phyloP scores from a whole-genome alignment of 2,113 vertebrate genomes.

The Saguinus midas region DNA sequence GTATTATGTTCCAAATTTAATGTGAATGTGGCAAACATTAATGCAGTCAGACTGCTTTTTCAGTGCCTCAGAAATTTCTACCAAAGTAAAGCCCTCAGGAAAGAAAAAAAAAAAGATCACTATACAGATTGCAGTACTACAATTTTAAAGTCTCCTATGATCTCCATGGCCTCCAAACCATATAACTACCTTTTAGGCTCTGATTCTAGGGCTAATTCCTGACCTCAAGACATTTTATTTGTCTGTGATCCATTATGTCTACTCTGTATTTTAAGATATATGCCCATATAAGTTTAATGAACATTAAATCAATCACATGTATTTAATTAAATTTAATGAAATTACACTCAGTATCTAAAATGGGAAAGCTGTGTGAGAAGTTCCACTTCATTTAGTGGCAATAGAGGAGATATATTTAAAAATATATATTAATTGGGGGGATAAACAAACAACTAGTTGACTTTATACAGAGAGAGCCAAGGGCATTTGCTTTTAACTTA shows the following conservation, averaged over 20 bases:
- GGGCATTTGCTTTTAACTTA: constrained; percentile 32
- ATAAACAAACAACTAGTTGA: neutral
- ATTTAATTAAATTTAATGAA: neutral
- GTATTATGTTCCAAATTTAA: neutral
- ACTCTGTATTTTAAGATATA: neutral
- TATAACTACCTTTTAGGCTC: neutral
- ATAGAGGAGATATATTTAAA: neutral
- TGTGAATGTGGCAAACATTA: neutral
- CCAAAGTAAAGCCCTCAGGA: neutral
- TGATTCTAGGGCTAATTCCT: neutral
- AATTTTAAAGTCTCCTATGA: fast-evolving
- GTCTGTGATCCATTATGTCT: neutral
- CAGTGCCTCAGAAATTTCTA: neutral
- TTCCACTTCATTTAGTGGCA: neutral
- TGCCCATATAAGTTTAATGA: neutral
- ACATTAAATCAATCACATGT: neutral
- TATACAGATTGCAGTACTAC: too few relatives aligned
- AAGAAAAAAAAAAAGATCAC: too few relatives aligned
- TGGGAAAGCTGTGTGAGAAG: neutral
- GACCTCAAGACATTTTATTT: neutral
- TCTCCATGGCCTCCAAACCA: neutral
- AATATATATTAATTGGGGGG: neutral
- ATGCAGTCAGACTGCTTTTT: neutral
- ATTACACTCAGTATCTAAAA: neutral
- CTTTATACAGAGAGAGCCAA: neutral